Evolutionary conservation across 2,888 invertebrate species (phyloP).

Genomic region (Rosalia funebris): DNA sequence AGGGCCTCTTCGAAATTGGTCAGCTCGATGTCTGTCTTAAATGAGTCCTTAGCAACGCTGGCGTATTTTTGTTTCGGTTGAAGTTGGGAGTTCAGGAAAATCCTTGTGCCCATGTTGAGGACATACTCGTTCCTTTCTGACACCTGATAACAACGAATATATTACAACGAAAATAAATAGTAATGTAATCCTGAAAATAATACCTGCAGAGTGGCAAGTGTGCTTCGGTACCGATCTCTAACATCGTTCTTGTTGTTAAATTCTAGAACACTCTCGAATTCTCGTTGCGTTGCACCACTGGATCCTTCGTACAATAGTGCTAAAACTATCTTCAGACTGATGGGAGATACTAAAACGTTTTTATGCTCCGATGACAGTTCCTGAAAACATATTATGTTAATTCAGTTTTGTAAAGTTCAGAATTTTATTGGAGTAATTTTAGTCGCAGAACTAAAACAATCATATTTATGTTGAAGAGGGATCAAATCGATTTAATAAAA

Average conservation of each 20-base stretch:
- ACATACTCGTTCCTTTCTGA: conserved; percentile 33
- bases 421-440: too few relatives aligned
- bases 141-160: conserved; percentile 16
- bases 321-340: conserved; percentile 79
- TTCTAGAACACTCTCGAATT: conserved; percentile 70
- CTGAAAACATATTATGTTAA: too few relatives aligned
- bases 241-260: conserved; percentile 61
- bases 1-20: conserved; percentile 71
- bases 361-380: conserved; percentile 65
- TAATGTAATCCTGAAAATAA: neutral
- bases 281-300: conserved; percentile 70
- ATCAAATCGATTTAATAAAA: too few relatives aligned
- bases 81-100: conserved; percentile 70
- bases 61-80: conserved; percentile 71
- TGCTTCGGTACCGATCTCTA: conserved; percentile 66
- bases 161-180: neutral
- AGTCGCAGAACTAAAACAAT: too few relatives aligned
- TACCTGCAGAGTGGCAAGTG: conserved; percentile 69
- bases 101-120: conserved; percentile 69
- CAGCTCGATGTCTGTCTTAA: conserved; percentile 72
- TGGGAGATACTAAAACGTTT: conserved; percentile 80
- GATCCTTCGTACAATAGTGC: conserved; percentile 80
- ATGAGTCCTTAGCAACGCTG: conserved; percentile 71
- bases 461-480: too few relatives aligned
- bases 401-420: too few relatives aligned